phyloP scores from a whole-genome alignment of 2,888 invertebrate species.

The Dermolepida albohirtum region DNA sequence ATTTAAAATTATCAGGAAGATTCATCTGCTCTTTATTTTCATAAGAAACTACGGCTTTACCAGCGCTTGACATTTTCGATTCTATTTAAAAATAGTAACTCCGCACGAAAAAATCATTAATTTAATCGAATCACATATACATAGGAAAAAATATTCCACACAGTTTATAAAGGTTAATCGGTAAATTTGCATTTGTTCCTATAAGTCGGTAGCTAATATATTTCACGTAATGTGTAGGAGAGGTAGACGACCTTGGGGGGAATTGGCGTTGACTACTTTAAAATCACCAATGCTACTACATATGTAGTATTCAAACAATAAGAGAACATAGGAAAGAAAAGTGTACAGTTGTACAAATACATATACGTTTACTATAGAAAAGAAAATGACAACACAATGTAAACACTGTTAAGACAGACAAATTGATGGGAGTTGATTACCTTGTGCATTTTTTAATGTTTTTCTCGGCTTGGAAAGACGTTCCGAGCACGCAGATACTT shows the following conservation, averaged over 20 bases:
- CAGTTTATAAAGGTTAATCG: conserved; percentile 41
- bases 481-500: conserved; percentile 20
- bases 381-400: conserved; percentile 25
- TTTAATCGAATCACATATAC: conserved; percentile 5
- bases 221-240: conserved; percentile 43
- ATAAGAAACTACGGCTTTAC: no score
- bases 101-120: conserved; percentile 21
- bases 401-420: conserved; percentile 35
- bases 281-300: conserved; percentile 18
- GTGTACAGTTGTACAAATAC: conserved; percentile 3
- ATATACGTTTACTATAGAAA: conserved; percentile 8
- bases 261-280: conserved; percentile 26
- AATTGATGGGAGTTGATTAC: conserved; percentile 42
- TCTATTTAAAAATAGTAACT: conserved; percentile 25
- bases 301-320: not conserved
- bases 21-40: no score
- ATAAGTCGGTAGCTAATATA: conserved; percentile 24
- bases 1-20: no score
- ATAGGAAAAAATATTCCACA: conserved; percentile 16
- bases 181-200: conserved; percentile 34
- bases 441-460: conserved; percentile 31
- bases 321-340: conserved; percentile 18
- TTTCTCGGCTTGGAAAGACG: not conserved
- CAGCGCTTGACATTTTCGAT: conserved; percentile 19
- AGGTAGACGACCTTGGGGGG: conserved; percentile 42